Evolutionary conservation across 2,113 vertebrate genomes (phyloP), one percentile per base, ranked within the genome.

Genomic region (Puffinus mauretanicus): DNA sequence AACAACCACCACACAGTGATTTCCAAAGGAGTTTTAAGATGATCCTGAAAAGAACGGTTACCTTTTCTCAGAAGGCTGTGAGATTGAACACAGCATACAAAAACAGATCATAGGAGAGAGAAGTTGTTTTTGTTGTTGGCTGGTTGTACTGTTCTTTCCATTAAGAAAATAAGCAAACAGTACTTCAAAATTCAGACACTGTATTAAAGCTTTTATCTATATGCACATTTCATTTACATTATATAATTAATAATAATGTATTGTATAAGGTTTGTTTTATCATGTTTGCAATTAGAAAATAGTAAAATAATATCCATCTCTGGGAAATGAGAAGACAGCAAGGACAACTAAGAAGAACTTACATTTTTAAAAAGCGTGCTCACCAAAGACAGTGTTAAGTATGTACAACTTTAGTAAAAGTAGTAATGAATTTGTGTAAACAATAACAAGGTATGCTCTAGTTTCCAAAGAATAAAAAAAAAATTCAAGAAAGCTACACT

Each of bases 391-490:
- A 70, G 24, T 4, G 7, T 30, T 22, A 65, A 51, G 13, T 6
- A 38, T 3, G 10, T 7, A 75, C 27, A 66, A n/a, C 17, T 47
- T 38, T 1, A 3, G 0, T 17, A 4, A 19, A 81, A 49, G 7
- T 11, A 40, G 5, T 40, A 49, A 67, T 24, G 76, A 51, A 67
- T 38, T 7, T 24, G 44, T 10, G 4, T 32, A 62, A 75, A 57
- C 47, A 66, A 21, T 4, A 81, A 60, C 14, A 90, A 46, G 38
- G 30, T 11, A 15, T 16, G 34, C 13, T 90, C 9, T 70, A 18
- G 14, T 64, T 46, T 51, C 25, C 14, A 10, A 60, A n/a, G 32
- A 55, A 12, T 11, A 70, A 17, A 5, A 65, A 7, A 51, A 79
- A 49, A 47, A 46, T 16, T 42, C 11, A 21, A 47, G 27, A 73